Base-by-base conservation (phyloP, 2,113 vertebrate genomes). In the Festucalex cinctus region DNA sequence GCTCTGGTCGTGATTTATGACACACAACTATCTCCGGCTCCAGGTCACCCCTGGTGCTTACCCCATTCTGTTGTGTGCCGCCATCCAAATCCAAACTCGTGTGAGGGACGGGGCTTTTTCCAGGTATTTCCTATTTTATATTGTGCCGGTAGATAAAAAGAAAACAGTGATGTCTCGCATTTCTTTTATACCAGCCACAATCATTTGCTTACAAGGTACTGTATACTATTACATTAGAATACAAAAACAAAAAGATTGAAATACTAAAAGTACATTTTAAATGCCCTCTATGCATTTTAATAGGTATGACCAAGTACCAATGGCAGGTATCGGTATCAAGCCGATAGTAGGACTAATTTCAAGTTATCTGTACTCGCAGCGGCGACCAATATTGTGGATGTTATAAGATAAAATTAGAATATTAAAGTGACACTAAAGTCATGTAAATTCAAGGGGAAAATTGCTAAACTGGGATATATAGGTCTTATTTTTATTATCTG, bases 1-100 rank as follows among this genome's bases (percentile, higher is more conserved):
- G 76, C 71, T 64, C 70, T 28, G 69, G 77, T 66, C 57, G 81
- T 91, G 90, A 92, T 92, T 91, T 88, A 91, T 92, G 89, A 91
- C 86, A 84, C 68, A 2, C 70, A 84, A 82, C 83, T 60, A 78
- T 73, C 75, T 88, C 73, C 77, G 75, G 69, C 71, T 85, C 60
- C 65, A 63, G 74, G 73, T 66, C 73, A 69, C 83, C 82, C 84
- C 85, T 57, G 68, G 79, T 78, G 77, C 78, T 74, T 63, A 69
- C 73, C 43, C 75, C 79, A 72, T 71, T 78, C 73, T 68, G 77
- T 63, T 76, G 71, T 53, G 53, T 20, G 59, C 86, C 73, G 84
- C 77, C 65, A 62, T 79, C 79, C 63, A 67, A 62, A 61, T 83
- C 60, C 37, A 68, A 82, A 67, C 17, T 26, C 69, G 54, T 26